Percentiles rank a stretch among this genome's conserved stretches.
Evolutionary conservation across 2,113 vertebrate species (phyloP).

Genomic region (Cathartes aura): DNA sequence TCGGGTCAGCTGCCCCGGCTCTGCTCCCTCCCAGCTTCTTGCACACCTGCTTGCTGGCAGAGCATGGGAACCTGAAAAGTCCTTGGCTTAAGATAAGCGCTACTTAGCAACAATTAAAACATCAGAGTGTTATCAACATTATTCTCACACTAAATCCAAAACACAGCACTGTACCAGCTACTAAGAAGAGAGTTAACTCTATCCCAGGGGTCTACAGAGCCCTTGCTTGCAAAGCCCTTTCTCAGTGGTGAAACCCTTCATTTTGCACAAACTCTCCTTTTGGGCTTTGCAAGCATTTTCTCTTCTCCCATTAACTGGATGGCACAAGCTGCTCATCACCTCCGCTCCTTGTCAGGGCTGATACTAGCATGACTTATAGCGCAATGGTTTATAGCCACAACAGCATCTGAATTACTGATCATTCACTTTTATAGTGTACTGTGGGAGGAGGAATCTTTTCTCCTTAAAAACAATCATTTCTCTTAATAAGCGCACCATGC

Average conservation of each 20-base stretch:
- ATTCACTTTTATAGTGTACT: neutral
- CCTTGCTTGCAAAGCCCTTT: too few species aligned
- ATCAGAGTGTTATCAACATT: too few species aligned
- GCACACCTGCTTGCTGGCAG: too few species aligned
- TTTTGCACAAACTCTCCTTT: neutral
- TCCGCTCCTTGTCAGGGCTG: neutral
- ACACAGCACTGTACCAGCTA: too few species aligned
- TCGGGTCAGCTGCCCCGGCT: too few species aligned
- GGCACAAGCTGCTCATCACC: conserved; percentile 3
- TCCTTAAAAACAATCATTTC: neutral
- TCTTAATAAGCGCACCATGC: fast-evolving
- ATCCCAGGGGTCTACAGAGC: too few species aligned
- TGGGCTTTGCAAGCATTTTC: neutral
- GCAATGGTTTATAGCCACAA: neutral
- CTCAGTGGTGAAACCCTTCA: neutral
- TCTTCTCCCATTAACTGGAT: neutral
- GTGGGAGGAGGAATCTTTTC: neutral
- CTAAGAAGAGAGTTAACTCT: too few species aligned
- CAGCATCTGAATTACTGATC: neutral
- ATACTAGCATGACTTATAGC: neutral
- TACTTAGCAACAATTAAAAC: too few species aligned
- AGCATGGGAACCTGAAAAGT: too few species aligned
- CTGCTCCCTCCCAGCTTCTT: too few species aligned
- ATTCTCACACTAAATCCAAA: too few species aligned
- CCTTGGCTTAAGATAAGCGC: too few species aligned